Percentiles rank a stretch among this genome's conserved stretches.
These are phyloP conservation scores for Sycophila sp. DNA, from an alignment of 1,140 invertebrate species.

Conservation along the genomic window DNA sequence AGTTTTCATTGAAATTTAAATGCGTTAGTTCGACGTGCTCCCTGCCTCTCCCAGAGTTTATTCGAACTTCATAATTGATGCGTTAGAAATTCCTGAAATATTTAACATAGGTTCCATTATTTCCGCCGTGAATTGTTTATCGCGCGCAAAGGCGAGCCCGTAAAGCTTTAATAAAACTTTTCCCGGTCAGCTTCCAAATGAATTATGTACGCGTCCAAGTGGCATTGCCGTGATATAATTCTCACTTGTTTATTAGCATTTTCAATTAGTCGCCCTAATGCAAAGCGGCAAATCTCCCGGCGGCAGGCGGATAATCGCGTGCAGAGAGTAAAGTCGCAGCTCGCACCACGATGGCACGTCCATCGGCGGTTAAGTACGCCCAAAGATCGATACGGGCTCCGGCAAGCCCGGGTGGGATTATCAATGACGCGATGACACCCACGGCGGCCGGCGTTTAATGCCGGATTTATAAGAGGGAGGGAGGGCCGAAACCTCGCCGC, in stretches of 20 bases:
- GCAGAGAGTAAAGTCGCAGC: too few relatives aligned
- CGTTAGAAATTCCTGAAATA: background rate
- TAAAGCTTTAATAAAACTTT: too few relatives aligned
- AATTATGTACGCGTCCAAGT: background rate
- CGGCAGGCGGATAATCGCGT: background rate
- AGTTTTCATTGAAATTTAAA: conserved; percentile 26
- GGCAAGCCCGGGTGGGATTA: background rate
- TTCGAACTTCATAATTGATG: conserved; percentile 25
- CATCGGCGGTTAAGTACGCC: too few relatives aligned
- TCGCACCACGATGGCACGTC: too few relatives aligned
- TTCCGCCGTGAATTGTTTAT: too few relatives aligned
- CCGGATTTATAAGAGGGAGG: conserved; percentile 47
- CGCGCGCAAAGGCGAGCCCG: too few relatives aligned
- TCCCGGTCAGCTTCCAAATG: too few relatives aligned
- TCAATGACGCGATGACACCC: conserved; percentile 30
- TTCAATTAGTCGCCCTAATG: background rate
- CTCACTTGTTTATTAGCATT: background rate
- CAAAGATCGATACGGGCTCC: background rate
- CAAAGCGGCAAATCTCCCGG: background rate
- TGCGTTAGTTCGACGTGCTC: background rate
- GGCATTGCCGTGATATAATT: background rate
- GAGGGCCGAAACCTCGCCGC: background rate
- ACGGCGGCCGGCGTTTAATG: conserved; percentile 33
- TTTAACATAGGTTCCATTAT: too few relatives aligned
- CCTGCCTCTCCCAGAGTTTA: conserved; percentile 8